Conservation (phyloP, 1,140 invertebrate genomes). For the Globodera rostochiensis region DNA sequence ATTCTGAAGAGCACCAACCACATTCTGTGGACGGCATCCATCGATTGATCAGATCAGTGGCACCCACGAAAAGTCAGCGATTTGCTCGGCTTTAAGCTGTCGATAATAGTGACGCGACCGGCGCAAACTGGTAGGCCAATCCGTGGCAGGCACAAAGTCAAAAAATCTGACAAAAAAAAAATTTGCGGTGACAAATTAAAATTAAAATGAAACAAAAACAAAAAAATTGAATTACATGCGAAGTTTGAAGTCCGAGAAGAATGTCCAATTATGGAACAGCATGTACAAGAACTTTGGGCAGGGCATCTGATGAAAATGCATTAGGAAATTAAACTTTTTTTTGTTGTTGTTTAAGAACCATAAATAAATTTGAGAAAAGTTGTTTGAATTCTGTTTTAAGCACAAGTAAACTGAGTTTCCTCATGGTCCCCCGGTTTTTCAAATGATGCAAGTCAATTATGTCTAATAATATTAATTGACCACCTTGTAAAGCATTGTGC, state of each 20-base stretch:
- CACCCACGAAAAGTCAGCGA: slow-evolving; percentile 34
- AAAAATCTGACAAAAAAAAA: slow-evolving; percentile 18
- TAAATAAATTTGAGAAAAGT: neutral
- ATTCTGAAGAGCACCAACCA: too few relatives aligned
- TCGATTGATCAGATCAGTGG: neutral
- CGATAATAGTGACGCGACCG: slow-evolving; percentile 43
- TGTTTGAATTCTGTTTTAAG: too few relatives aligned
- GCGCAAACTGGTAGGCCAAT: slow-evolving; percentile 37
- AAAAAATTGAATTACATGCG: slow-evolving; percentile 8
- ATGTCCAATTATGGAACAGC: slow-evolving; percentile 54
- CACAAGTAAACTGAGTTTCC: too few relatives aligned
- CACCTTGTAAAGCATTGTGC: slow-evolving; percentile 13
- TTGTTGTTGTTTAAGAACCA: neutral
- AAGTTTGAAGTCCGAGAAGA: slow-evolving; percentile 48
- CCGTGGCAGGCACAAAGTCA: slow-evolving; percentile 33
- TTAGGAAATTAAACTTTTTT: too few relatives aligned
- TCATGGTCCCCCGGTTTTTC: too few relatives aligned
- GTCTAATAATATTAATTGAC: neutral
- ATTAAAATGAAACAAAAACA: too few relatives aligned
- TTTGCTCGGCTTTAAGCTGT: slow-evolving; percentile 34
- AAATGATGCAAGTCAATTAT: too few relatives aligned
- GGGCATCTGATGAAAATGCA: slow-evolving; percentile 39
- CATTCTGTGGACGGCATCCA: too few relatives aligned
- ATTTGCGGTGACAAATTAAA: too few relatives aligned
- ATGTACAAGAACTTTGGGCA: slow-evolving; percentile 45